phyloP scores from a whole-genome alignment of 2,888 invertebrate species.

The Pristionchus mayeri region DNA sequence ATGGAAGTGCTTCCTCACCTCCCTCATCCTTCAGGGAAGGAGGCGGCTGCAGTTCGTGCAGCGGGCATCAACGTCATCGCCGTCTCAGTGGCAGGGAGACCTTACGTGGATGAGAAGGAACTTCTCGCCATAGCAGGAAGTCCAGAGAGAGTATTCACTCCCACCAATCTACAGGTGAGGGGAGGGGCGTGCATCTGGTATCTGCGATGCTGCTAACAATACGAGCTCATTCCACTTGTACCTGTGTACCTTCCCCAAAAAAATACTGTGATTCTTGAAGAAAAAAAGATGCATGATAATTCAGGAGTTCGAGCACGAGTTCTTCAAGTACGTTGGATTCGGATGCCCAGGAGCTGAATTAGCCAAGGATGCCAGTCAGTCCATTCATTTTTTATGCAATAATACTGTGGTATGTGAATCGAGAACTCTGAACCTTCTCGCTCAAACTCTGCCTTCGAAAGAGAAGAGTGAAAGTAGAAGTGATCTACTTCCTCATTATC shows the following conservation, averaged over 20 bases:
- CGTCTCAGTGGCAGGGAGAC: conserved; percentile 67
- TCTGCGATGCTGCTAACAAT: too few relatives aligned
- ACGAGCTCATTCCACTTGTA: too few relatives aligned
- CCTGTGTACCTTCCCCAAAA: too few relatives aligned
- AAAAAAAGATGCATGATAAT: neutral
- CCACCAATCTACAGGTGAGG: conserved; percentile 64
- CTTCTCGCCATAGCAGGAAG: conserved; percentile 67
- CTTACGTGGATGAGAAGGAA: conserved; percentile 70
- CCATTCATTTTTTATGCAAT: neutral
- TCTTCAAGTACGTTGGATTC: conserved; percentile 73
- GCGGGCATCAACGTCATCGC: conserved; percentile 67
- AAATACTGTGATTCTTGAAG: too few relatives aligned
- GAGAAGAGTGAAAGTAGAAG: too few relatives aligned
- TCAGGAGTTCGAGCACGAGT: conserved; percentile 70
- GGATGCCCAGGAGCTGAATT: conserved; percentile 71
- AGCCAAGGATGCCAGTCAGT: conserved; percentile 67
- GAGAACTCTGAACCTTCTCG: too few relatives aligned
- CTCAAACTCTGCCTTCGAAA: neutral
- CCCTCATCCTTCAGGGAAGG: neutral
- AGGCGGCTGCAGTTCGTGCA: conserved; percentile 33
- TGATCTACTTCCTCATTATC: neutral
- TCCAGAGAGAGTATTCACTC: conserved; percentile 67
- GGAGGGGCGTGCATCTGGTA: too few relatives aligned
- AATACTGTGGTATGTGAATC: too few relatives aligned
- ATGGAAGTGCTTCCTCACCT: neutral